Percentiles rank a stretch among this genome's conserved stretches.
Evolutionary conservation across 1,140 invertebrate genomes (phyloP).

Genomic region (Helicorthomorpha holstii): DNA sequence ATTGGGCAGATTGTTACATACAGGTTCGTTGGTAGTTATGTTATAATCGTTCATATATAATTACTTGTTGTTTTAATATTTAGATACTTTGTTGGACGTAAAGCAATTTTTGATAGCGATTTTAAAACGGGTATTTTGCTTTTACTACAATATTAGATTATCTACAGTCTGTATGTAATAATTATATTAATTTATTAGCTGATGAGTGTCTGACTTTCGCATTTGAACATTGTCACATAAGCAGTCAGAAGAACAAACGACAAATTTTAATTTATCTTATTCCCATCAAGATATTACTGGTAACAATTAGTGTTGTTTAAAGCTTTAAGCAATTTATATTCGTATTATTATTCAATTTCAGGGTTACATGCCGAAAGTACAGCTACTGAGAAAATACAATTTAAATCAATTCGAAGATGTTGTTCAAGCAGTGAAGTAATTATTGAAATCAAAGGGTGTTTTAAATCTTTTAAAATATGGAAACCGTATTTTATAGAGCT

Average conservation of each 20-base stretch:
- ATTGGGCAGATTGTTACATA: slow-evolving; percentile 74
- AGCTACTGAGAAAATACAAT: slow-evolving; percentile 72
- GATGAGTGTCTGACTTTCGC: slow-evolving; percentile 84
- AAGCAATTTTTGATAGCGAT: slow-evolving; percentile 96
- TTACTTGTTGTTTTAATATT: slow-evolving; percentile 10
- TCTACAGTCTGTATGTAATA: not conserved
- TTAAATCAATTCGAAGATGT: slow-evolving; percentile 78
- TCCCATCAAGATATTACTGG: slow-evolving; percentile 89
- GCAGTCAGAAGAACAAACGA: slow-evolving; percentile 73
- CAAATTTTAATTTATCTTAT: slow-evolving; percentile 90
- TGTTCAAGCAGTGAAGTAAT: slow-evolving; percentile 55
- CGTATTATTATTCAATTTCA: slow-evolving; percentile 15
- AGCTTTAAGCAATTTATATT: not conserved
- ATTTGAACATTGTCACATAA: slow-evolving; percentile 71
- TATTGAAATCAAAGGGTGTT: not conserved
- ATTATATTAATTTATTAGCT: no score
- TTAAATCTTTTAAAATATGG: not conserved
- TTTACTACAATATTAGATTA: slow-evolving; percentile 3
- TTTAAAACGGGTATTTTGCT: slow-evolving; percentile 50
- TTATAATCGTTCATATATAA: not conserved
- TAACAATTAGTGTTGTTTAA: slow-evolving; percentile 19
- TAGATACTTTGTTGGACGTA: slow-evolving; percentile 83
- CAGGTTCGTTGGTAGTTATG: slow-evolving; percentile 29
- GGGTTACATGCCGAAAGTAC: slow-evolving; percentile 69
- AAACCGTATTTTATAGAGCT: slow-evolving; percentile 28